Conservation (phyloP, 2,888 invertebrate genomes). For the Chironomus riparius region DNA sequence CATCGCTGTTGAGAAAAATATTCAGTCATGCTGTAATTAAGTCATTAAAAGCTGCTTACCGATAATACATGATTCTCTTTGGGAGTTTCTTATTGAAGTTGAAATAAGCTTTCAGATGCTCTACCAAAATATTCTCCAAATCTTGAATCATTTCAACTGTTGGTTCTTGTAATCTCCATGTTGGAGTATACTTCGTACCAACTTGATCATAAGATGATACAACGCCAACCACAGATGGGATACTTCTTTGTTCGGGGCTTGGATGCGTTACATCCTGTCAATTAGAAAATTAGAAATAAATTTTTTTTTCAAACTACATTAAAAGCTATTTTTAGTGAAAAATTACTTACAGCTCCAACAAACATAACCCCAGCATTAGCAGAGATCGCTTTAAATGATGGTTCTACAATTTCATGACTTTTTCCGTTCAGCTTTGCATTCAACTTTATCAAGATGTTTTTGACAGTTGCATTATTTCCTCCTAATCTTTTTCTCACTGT, state of each 20-base stretch:
- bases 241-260: slow-evolving; percentile 55
- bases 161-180: slow-evolving; percentile 66
- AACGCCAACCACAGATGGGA: slow-evolving; percentile 62
- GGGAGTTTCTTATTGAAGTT: slow-evolving; percentile 40
- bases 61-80: slow-evolving; percentile 49
- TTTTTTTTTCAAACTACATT: too few relatives aligned
- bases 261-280: slow-evolving; percentile 84
- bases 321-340: too few relatives aligned
- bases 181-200: slow-evolving; percentile 64
- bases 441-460: slow-evolving; percentile 41
- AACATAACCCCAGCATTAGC: slow-evolving; percentile 42
- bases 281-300: too few relatives aligned
- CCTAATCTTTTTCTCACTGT: not conserved
- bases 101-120: slow-evolving; percentile 56
- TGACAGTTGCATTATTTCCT: slow-evolving; percentile 4
- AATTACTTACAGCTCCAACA: slow-evolving; percentile 58
- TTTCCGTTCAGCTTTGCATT: slow-evolving; percentile 77
- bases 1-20: slow-evolving; percentile 46
- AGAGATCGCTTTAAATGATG: slow-evolving; percentile 26
- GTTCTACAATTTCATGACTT: slow-evolving; percentile 51
- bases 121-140: slow-evolving; percentile 56
- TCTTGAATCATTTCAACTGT: slow-evolving; percentile 66
- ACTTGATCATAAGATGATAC: slow-evolving; percentile 62
- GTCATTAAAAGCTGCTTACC: slow-evolving; percentile 35
- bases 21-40: too few relatives aligned